Base-by-base conservation (phyloP, 2,888 invertebrate genomes). In the Harpalus rubripes region DNA sequence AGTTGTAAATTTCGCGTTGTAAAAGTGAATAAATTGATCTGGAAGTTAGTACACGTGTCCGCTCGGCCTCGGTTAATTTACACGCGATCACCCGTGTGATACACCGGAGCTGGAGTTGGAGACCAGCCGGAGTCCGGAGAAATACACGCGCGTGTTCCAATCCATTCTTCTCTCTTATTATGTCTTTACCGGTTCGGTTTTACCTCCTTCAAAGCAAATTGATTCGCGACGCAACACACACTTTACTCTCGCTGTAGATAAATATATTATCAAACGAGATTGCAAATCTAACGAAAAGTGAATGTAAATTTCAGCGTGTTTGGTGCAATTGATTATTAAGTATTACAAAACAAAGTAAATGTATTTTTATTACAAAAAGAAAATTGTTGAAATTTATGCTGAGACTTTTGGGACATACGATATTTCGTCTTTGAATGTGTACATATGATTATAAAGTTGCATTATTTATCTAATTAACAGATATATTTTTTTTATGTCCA, bases 11-110 rank as follows among this genome's bases (percentile, higher is more conserved):
- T 74, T 74, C 44, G 44, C 72, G 44, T 74, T 74, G 44, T 80
- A 80, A 80, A 59, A 80, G 44, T 61, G 44, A 61, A 80, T 80
- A 80, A 80, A 59, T 80, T 80, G 80, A 80, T 74, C 80, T 80
- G 63, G 44, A 63, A 80, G 63, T 44, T 61, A 74, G 63, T 80
- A 80, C 63, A 80, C 59, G 63, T 61, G 63, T 80, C 44, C 63
- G 63, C 63, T 41, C 63, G 61, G 72, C 16, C 32, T 32, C 80
- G 63, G 63, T 61, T 79, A 80, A 80, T 80, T 80, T 80, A 80
- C 80, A 80, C 80, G 80, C 80, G 80, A 80, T 80, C 80, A 41
- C 44, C 44, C 59, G 44, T 63, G 80, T 80, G 80, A 80, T 61
- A 61, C 61, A 32, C 80, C 41, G 61, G 6, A 32, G 32, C 6